Evolutionary conservation across 2,888 invertebrate species (phyloP).

Genomic region (Torymus tubicola): DNA sequence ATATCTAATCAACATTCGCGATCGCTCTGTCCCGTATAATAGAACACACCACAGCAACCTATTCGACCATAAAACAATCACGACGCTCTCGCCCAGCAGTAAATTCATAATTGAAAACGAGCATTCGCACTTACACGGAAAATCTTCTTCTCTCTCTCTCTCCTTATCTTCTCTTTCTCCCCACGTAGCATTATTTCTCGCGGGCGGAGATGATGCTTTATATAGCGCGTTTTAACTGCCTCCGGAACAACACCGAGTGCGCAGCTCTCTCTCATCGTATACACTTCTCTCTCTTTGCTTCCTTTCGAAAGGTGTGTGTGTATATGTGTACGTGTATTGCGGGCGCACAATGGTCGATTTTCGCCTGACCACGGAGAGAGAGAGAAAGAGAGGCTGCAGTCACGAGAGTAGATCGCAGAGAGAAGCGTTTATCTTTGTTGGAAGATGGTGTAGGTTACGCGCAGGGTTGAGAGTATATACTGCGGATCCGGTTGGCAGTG

Average conservation of each 20-base stretch:
- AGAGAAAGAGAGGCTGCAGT: neutral
- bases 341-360: neutral
- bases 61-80: slow-evolving; percentile 14
- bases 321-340: slow-evolving; percentile 1
- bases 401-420: slow-evolving; percentile 8
- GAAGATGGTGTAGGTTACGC: neutral
- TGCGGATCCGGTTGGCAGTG: too few relatives aligned
- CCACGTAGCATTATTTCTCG: too few relatives aligned
- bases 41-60: too few relatives aligned
- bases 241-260: neutral
- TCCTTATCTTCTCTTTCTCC: neutral
- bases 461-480: too few relatives aligned
- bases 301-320: too few relatives aligned
- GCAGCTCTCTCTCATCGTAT: neutral
- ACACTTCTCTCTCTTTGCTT: too few relatives aligned
- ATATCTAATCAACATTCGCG: too few relatives aligned
- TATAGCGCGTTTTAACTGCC: too few relatives aligned
- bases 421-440: neutral
- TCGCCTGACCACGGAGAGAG: too few relatives aligned
- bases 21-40: too few relatives aligned
- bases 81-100: neutral
- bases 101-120: slow-evolving; percentile 49
- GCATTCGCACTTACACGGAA: neutral
- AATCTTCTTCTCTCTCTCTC: neutral
- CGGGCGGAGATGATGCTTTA: too few relatives aligned